phyloP scores from a whole-genome alignment of 2,888 invertebrate genomes.

The Luffia ferchaultella region DNA sequence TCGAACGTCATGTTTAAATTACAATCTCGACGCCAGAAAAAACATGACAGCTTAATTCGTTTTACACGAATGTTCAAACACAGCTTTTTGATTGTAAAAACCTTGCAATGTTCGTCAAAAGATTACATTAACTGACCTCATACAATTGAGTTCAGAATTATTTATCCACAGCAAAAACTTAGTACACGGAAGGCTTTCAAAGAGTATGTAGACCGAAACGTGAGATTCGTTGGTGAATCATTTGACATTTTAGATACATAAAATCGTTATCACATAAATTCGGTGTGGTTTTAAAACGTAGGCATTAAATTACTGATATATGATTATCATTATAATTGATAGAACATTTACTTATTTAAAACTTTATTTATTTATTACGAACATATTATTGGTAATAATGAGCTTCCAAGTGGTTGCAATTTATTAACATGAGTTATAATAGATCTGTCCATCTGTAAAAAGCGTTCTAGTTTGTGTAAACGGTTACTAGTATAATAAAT shows the following conservation, averaged over 20 bases:
- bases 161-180: constrained; percentile 3
- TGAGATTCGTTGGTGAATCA: constrained; percentile 4
- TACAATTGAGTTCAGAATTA: constrained; percentile 4
- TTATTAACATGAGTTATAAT: too few species aligned
- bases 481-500: too few species aligned
- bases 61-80: neutral
- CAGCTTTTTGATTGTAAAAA: neutral
- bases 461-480: too few species aligned
- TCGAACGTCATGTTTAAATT: neutral
- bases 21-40: neutral
- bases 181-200: constrained; percentile 1
- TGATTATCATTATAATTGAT: too few species aligned
- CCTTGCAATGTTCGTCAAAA: neutral
- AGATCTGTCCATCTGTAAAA: too few species aligned
- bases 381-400: too few species aligned
- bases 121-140: constrained; percentile 4
- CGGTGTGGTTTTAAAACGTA: too few species aligned
- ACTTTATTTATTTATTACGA: too few species aligned
- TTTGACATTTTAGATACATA: neutral
- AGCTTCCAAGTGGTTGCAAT: too few species aligned
- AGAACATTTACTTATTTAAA: too few species aligned
- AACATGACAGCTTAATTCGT: neutral
- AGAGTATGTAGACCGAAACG: constrained; percentile 1
- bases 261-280: too few species aligned
- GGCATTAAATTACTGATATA: too few species aligned